phyloP scores from a whole-genome alignment of 2,888 invertebrate genomes.

The Diarsia brunnea region DNA sequence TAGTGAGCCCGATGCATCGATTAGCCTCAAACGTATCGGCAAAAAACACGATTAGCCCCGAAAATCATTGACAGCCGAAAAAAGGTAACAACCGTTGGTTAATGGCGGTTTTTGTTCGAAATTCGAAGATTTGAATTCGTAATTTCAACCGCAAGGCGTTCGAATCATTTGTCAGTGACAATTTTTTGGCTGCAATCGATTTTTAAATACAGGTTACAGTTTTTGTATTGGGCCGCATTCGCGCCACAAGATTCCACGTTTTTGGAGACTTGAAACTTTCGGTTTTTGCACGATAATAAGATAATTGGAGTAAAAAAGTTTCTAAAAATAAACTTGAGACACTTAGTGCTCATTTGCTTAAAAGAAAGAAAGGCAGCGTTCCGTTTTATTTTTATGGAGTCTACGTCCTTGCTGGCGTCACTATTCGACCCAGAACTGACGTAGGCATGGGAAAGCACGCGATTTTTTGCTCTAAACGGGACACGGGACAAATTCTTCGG shows the following conservation, averaged over 20 bases:
- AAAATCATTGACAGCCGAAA: constrained; percentile 89
- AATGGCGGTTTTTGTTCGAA: constrained; percentile 90
- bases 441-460: constrained; percentile 87
- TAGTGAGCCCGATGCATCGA: constrained; percentile 88
- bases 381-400: constrained; percentile 53
- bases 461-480: constrained; percentile 85
- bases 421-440: constrained; percentile 78
- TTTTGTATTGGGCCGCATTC: constrained; percentile 70
- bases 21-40: constrained; percentile 86
- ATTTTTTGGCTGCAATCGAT: constrained; percentile 90
- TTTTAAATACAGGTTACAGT: constrained; percentile 90
- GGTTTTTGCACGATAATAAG: constrained; percentile 75
- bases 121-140: constrained; percentile 90
- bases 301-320: constrained; percentile 70
- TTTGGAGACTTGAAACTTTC: constrained; percentile 60
- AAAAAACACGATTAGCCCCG: constrained; percentile 90
- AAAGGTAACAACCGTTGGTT: constrained; percentile 87
- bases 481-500: constrained; percentile 81
- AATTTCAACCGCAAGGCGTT: constrained; percentile 90
- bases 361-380: constrained; percentile 45
- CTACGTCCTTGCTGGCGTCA: constrained; percentile 73
- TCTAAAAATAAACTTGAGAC: constrained; percentile 60
- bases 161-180: constrained; percentile 91
- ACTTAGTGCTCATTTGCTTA: constrained; percentile 63
- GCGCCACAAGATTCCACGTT: constrained; percentile 72